Base-by-base conservation (phyloP, 2,113 vertebrate genomes). In the Athene noctua region DNA sequence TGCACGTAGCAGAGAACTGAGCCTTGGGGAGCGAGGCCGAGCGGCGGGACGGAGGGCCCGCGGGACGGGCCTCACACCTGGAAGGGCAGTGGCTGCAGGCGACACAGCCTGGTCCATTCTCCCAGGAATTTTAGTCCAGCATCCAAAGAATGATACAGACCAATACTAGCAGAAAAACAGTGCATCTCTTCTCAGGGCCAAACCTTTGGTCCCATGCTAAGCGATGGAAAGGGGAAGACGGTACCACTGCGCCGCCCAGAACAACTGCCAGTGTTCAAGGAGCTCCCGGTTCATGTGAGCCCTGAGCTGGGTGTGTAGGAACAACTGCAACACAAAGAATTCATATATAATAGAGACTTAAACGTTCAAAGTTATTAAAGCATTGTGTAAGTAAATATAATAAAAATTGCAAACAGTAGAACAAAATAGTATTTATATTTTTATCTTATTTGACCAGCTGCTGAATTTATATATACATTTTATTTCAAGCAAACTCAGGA, bases 1-100 rank as follows among this genome's bases (percentile, higher is more conserved):
- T 9, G 8, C 1, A 21, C 0, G 9, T 1, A 29, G 63, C 63
- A 38, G 36, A 38, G 27, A 26, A 65, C 5, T 2, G 27, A 54
- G 68, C 9, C 0, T 2, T 10, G 62, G 5, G 62, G 46, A 26
- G 10, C 26, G 26, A 4, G 32, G 66, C n/a, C 25, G 4, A 10
- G 57, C 42, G 6, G 58, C 2, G 1, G 1, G 49, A 15, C 19
- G 2, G 32, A 21, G 44, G 51, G 30, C 15, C 63, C 49, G 46
- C 29, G 11, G n/a, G 59, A 22, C 22, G 0, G 0, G 12, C 38
- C 7, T 2, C 3, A 16, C 42, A 8, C 68, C 40, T 11, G 29
- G 19, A 34, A 30, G 52, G 30, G 62, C n/a, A 34, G n/a, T 2
- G 30, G 18, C 54, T 57, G 52, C 52, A 36, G 27, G 18, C 36